Percentiles rank a stretch among this genome's conserved stretches.
Conservation (phyloP, 2,888 invertebrate species). For the Listrodromus nycthemerus region DNA sequence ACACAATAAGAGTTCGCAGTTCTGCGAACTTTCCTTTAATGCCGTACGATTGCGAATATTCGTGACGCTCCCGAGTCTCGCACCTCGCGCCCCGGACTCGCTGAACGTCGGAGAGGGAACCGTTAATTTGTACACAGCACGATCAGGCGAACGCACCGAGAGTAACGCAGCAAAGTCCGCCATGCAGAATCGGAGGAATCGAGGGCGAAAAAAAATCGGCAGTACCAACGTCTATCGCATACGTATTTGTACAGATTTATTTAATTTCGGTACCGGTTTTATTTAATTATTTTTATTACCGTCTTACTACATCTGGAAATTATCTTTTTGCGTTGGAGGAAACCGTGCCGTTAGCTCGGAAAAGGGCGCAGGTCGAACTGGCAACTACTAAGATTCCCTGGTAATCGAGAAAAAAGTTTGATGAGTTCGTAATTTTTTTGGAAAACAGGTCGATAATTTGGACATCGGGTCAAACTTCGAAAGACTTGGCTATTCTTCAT, state of each 20-base stretch:
- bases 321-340: neutral
- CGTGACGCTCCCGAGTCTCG: constrained; percentile 43
- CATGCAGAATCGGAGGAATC: constrained; percentile 41
- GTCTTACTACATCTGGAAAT: neutral
- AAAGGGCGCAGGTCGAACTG: neutral
- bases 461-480: constrained; percentile 20
- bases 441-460: neutral
- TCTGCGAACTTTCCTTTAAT: constrained; percentile 18
- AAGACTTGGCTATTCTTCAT: neutral
- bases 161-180: neutral
- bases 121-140: constrained; percentile 69
- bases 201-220: neutral
- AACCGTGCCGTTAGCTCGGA: neutral
- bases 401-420: neutral
- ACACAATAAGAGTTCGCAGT: constrained; percentile 6
- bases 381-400: neutral
- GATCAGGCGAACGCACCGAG: constrained; percentile 65
- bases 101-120: constrained; percentile 63
- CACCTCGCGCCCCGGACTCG: neutral
- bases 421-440: neutral
- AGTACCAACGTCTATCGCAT: neutral
- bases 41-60: constrained; percentile 23
- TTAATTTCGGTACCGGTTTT: too few relatives aligned
- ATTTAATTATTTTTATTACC: neutral
- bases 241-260: constrained; percentile 3